phyloP scores from a whole-genome alignment of 2,113 vertebrate species.

The Albula glossodonta region DNA sequence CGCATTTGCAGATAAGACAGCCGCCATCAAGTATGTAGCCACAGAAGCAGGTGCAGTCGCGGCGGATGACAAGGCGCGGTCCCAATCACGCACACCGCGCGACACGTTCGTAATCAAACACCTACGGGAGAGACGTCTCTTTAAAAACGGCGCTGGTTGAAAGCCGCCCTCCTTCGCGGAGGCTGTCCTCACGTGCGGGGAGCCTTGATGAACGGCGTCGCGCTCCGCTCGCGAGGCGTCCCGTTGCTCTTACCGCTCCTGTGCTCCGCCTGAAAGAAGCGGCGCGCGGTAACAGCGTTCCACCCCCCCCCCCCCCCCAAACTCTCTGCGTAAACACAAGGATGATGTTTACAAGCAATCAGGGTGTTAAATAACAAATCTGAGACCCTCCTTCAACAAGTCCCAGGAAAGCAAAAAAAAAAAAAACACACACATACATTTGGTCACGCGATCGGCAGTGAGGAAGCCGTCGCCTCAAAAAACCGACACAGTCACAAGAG shows the following conservation, averaged over 20 bases:
- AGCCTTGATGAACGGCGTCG: not conserved
- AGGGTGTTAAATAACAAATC: not conserved
- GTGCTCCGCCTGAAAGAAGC: not conserved
- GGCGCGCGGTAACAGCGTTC: not conserved
- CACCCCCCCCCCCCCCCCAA: not conserved
- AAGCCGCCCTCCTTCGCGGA: not conserved
- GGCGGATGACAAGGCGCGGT: not conserved
- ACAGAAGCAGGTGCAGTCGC: not conserved
- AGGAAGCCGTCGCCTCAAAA: constrained; percentile 51
- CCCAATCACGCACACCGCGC: not conserved
- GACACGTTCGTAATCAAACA: not conserved
- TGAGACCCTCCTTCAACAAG: not conserved
- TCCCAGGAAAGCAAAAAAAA: not conserved
- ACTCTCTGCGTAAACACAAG: not conserved
- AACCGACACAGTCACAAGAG: constrained; percentile 69
- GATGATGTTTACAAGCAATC: constrained; percentile 23
- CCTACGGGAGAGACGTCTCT: not conserved
- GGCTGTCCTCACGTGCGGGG: not conserved
- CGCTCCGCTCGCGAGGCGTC: not conserved
- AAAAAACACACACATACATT: too few relatives aligned
- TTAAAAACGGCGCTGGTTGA: not conserved
- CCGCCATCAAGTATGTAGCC: constrained; percentile 55
- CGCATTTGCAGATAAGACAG: constrained; percentile 30
- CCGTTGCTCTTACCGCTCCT: too few relatives aligned
- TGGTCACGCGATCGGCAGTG: constrained; percentile 3